A percentile compares a stretch with the other conserved stretches of the same genome.
phyloP scores from a whole-genome alignment of 1,140 invertebrate species.

The Plutomurus gul region DNA sequence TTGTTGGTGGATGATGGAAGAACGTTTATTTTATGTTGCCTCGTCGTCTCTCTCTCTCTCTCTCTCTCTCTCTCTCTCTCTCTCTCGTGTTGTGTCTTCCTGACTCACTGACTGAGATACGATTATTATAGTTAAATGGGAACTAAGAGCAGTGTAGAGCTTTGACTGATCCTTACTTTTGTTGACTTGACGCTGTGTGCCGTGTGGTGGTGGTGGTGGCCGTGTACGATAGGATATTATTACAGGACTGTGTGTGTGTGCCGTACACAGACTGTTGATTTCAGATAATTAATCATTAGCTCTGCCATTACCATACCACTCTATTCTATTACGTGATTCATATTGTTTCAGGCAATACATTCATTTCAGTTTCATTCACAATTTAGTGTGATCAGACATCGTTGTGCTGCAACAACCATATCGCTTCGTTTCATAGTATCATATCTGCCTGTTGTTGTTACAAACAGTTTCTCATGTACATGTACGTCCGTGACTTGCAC shows the following conservation, averaged over 20 bases:
- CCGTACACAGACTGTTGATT: neutral
- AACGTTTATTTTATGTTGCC: neutral
- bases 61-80: neutral
- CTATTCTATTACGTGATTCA: constrained; percentile 17
- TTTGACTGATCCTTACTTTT: constrained; percentile 10
- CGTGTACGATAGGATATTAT: neutral
- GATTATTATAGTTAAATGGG: constrained; percentile 9
- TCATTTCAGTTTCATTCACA: constrained; percentile 21
- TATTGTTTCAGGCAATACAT: constrained; percentile 24
- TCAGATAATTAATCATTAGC: constrained; percentile 12
- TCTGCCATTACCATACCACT: neutral
- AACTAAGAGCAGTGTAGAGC: neutral
- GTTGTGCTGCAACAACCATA: no score
- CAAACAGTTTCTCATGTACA: no score
- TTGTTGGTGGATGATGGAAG: neutral
- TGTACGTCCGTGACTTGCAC: constrained; percentile 19
- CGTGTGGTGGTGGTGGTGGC: neutral
- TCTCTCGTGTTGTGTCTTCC: neutral
- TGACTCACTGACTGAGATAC: constrained; percentile 17
- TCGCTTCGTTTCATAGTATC: neutral
- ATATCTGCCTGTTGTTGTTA: neutral
- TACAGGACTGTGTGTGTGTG: no score
- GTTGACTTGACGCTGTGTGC: neutral
- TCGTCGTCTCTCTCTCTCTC: neutral
- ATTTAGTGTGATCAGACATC: neutral